Conservation (phyloP, 2,888 invertebrate genomes). For the Torymus texanus region DNA sequence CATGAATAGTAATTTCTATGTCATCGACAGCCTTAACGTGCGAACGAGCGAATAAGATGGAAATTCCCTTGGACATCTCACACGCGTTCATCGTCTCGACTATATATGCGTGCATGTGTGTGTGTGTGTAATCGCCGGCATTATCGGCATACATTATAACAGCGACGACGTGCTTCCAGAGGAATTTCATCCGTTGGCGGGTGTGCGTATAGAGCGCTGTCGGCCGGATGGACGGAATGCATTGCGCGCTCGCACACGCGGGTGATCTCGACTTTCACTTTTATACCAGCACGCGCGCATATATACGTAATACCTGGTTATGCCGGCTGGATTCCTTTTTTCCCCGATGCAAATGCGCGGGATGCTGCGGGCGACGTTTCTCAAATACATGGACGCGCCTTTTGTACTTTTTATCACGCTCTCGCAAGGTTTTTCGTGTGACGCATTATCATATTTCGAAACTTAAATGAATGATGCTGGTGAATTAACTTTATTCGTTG, state of each 20-base stretch:
- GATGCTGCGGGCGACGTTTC: too few species aligned
- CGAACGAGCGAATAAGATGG: conserved; percentile 32
- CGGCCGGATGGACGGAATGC: neutral
- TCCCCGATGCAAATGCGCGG: neutral
- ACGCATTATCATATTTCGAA: too few species aligned
- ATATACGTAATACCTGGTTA: neutral
- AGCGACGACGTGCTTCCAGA: neutral
- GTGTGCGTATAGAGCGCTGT: neutral
- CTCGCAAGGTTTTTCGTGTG: too few species aligned
- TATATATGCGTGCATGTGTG: neutral
- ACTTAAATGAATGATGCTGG: too few species aligned
- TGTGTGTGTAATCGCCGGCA: neutral
- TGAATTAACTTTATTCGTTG: too few species aligned
- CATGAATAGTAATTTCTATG: conserved; percentile 50
- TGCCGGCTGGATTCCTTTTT: neutral
- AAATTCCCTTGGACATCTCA: conserved; percentile 24
- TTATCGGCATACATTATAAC: conserved; percentile 40
- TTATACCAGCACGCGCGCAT: conserved; percentile 1
- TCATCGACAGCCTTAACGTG: conserved; percentile 26
- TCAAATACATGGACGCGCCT: too few species aligned
- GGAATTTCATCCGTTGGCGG: conserved; percentile 18
- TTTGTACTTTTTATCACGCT: too few species aligned
- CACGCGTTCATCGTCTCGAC: neutral
- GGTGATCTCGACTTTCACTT: conserved; percentile 29
- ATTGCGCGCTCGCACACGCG: too few species aligned